Conservation (phyloP, 2,888 invertebrate genomes). For the Athrips mouffetella region DNA sequence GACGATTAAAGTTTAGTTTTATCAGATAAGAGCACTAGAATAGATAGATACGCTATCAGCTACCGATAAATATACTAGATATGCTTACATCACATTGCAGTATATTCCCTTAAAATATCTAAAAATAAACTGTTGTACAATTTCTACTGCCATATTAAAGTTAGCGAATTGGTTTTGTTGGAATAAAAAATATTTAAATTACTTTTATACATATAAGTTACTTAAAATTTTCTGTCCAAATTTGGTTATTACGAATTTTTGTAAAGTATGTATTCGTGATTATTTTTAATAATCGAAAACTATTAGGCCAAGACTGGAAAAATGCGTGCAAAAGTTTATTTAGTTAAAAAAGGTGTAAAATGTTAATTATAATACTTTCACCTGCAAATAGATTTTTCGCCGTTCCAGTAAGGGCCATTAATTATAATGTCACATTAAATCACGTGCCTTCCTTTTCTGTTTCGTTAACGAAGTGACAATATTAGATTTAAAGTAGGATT, state of each 20-base stretch:
- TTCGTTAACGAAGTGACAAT: too few species aligned
- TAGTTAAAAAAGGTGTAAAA: too few species aligned
- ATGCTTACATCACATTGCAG: slow-evolving; percentile 22
- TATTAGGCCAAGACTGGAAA: background rate
- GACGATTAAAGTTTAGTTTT: slow-evolving; percentile 42
- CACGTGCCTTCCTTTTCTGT: too few species aligned
- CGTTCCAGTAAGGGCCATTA: too few species aligned
- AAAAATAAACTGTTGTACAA: slow-evolving; percentile 32
- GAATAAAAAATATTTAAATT: slow-evolving; percentile 19
- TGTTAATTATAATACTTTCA: too few species aligned
- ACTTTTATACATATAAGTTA: slow-evolving; percentile 31
- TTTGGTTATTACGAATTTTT: slow-evolving; percentile 25
- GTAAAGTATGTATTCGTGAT: slow-evolving; percentile 7
- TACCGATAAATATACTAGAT: slow-evolving; percentile 40
- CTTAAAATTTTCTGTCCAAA: slow-evolving; percentile 55
- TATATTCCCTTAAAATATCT: slow-evolving; percentile 1
- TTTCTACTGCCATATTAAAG: slow-evolving; percentile 47
- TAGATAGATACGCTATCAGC: slow-evolving; percentile 56
- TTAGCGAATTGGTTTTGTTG: slow-evolving; percentile 21
- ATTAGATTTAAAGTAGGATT: too few species aligned
- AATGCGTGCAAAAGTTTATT: too few species aligned
- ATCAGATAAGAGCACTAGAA: slow-evolving; percentile 36
- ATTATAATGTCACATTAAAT: too few species aligned
- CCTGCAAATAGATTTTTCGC: too few species aligned
- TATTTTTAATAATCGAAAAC: background rate